Percentiles rank a stretch among this genome's conserved stretches.
Evolutionary conservation across 2,888 invertebrate species (phyloP).

Genomic region (Bruchidius siliquastri): DNA sequence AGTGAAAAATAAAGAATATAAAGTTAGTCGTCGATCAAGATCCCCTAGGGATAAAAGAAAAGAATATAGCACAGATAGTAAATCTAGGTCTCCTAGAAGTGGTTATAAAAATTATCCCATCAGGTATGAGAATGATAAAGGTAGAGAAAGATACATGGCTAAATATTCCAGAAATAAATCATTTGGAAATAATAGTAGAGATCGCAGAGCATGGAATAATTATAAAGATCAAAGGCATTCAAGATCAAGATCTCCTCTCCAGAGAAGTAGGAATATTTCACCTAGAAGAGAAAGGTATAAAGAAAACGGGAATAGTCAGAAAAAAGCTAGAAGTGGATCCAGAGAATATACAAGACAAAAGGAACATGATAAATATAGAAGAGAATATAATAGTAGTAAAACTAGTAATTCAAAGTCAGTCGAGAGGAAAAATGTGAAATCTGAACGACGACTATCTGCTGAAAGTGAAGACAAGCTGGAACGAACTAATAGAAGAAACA

Average conservation of each 20-base stretch:
- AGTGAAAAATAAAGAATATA: neutral
- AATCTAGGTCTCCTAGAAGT: neutral
- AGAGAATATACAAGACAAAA: neutral
- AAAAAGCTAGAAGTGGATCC: neutral
- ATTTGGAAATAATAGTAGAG: neutral
- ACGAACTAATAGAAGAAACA: neutral
- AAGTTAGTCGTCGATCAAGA: slow-evolving; percentile 5
- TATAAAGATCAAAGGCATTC: neutral
- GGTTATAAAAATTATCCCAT: neutral
- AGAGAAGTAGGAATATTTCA: slow-evolving; percentile 1
- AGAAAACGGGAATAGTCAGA: neutral
- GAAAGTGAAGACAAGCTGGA: too few species aligned
- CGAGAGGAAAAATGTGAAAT: too few species aligned
- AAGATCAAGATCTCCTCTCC: neutral
- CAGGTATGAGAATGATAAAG: neutral
- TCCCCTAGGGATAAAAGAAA: slow-evolving; percentile 3
- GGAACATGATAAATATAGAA: neutral
- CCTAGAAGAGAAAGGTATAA: slow-evolving; percentile 1
- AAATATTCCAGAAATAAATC: neutral
- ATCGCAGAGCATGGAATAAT: too few species aligned
- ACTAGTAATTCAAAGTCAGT: too few species aligned
- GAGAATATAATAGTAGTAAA: neutral
- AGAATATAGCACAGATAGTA: neutral
- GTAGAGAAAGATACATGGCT: neutral
- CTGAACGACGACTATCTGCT: too few species aligned